Base-by-base conservation (phyloP, 2,888 invertebrate genomes). In the Loripinus fragilis region DNA sequence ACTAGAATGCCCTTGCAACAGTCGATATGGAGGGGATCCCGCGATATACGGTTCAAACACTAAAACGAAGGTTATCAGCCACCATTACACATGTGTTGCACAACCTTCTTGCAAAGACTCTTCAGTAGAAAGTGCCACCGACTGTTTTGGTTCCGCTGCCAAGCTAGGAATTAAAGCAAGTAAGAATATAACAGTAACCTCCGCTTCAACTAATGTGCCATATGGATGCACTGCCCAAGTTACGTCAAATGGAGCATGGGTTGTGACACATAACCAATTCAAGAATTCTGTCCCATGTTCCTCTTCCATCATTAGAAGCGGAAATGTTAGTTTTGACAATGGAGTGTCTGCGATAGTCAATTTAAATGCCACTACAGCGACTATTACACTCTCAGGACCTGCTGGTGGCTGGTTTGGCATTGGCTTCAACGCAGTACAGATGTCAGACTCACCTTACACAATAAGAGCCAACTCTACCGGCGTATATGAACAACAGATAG, bases 1-100 rank as follows among this genome's bases (percentile, higher is more conserved):
- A 25, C 71, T 83, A 0, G 82, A 83, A 70, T 83, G 82, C 42
- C 82, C 82, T 48, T 83, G 82, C 48, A 83, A 83, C 41, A 73
- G 79, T 20, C 74, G 82, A 15, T 83, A 66, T 64, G 82, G 82
- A 30, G 82, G 82, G 17, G 82, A 83, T 50, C 76, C 76, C 33
- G 0, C 28, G 8, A 83, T 83, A 23, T 83, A 83, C 69, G 82
- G 82, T 10, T n/a, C 42, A 7, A 68, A 72, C 45, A 73, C 79
- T 35, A 69, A 66, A 52, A 83, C 82, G 10, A 83, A 83, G 42
- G 55, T 12, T 8, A 71, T 67, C 38, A 71, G 45, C 23, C 79
- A 80, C 64, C 74, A 78, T 66, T 83, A 80, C 60, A 50, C 74
- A 3, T 71, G 55, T 30, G 71, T 78, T 15, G 50, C 80, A 17